phyloP scores from a whole-genome alignment of 1,140 invertebrate species.

The Nephila pilipes region DNA sequence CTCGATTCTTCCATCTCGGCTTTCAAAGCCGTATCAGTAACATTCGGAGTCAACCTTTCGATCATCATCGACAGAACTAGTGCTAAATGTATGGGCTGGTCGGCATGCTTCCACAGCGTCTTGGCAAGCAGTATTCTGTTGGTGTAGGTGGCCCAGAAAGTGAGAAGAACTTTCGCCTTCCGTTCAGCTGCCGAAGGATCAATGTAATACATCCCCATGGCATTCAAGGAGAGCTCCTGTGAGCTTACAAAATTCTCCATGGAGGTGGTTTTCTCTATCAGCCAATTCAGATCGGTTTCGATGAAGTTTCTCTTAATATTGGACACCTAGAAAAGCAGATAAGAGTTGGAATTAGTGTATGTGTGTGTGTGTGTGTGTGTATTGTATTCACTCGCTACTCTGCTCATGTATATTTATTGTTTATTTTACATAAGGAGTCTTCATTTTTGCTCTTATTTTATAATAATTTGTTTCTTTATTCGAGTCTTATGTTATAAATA shows the following conservation, averaged over 20 bases:
- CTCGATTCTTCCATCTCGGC: constrained; percentile 78
- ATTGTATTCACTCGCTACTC: too few relatives aligned
- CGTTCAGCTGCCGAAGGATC: constrained; percentile 81
- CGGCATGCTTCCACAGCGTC: constrained; percentile 81
- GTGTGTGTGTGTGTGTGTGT: too few relatives aligned
- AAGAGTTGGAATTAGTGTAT: too few relatives aligned
- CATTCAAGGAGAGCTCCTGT: constrained; percentile 81
- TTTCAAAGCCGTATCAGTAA: constrained; percentile 78
- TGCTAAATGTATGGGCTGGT: constrained; percentile 82
- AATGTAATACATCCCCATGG: constrained; percentile 78
- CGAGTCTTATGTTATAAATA: too few relatives aligned
- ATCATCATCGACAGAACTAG: constrained; percentile 80
- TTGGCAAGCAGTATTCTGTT: constrained; percentile 80
- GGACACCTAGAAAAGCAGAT: constrained; percentile 59
- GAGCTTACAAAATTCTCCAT: constrained; percentile 81
- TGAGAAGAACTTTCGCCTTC: constrained; percentile 78
- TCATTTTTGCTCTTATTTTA: too few relatives aligned
- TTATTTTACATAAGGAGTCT: too few relatives aligned
- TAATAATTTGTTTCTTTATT: too few relatives aligned
- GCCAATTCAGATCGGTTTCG: constrained; percentile 78
- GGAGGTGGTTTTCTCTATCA: constrained; percentile 79
- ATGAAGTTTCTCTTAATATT: constrained; percentile 79
- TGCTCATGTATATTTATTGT: too few relatives aligned
- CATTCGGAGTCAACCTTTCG: constrained; percentile 78
- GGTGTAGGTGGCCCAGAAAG: constrained; percentile 81